phyloP scores from a whole-genome alignment of 2,797 vertebrate species.

The Acanthornis magna region DNA sequence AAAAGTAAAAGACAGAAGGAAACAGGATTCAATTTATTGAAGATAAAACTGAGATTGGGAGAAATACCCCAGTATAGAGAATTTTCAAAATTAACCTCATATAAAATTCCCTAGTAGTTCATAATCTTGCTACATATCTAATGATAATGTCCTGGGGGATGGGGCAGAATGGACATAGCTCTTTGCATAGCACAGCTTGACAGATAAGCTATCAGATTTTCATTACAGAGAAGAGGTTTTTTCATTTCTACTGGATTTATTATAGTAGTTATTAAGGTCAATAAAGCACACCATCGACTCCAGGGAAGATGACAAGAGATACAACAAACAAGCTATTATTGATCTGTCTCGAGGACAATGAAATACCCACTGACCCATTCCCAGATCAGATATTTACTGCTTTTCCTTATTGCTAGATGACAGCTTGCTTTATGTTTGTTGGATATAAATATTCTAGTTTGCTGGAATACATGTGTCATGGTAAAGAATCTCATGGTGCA shows the following conservation, averaged over 20 bases:
- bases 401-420: background rate
- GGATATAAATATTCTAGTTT: background rate
- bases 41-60: background rate
- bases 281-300: background rate
- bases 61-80: background rate
- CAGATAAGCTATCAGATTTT: slow-evolving; percentile 17
- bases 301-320: background rate
- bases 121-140: background rate
- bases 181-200: background rate
- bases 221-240: background rate
- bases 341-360: slow-evolving; percentile 16
- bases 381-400: background rate
- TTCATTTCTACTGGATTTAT: slow-evolving; percentile 33
- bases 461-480: background rate
- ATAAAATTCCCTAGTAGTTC: background rate
- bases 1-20: background rate
- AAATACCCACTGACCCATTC: slow-evolving; percentile 11
- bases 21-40: background rate
- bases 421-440: background rate
- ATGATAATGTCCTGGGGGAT: background rate
- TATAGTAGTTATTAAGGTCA: slow-evolving; percentile 25
- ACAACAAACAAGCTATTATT: slow-evolving; percentile 23
- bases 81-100: background rate
- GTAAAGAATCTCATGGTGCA: background rate
- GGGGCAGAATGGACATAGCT: background rate